Percentiles rank a stretch among this genome's conserved stretches.
phyloP scores from a whole-genome alignment of 2,888 invertebrate species.

The Trimorus sp. region DNA sequence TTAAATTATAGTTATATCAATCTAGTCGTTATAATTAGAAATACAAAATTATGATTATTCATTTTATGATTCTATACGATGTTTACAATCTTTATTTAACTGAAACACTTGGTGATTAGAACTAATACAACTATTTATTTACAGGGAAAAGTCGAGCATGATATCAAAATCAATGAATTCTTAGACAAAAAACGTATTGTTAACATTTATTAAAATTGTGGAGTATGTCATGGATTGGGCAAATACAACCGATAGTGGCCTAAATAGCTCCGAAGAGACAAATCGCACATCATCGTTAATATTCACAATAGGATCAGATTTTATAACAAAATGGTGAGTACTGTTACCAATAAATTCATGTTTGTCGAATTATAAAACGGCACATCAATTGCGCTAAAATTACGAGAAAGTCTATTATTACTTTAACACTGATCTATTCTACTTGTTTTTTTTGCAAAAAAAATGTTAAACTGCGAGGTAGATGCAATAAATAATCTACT shows the following conservation, averaged over 20 bases:
- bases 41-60: too few species aligned
- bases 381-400: too few species aligned
- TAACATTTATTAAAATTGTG: constrained; percentile 40
- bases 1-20: too few species aligned
- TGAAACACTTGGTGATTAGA: not conserved
- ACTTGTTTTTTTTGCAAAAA: not conserved
- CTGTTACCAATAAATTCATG: not conserved
- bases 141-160: constrained; percentile 33
- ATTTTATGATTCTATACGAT: too few species aligned
- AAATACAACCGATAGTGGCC: constrained; percentile 64
- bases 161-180: constrained; percentile 40
- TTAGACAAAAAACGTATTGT: constrained; percentile 30
- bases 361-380: too few species aligned
- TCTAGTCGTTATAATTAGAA: too few species aligned
- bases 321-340: constrained; percentile 64
- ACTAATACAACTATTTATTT: constrained; percentile 20
- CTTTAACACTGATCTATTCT: too few species aligned
- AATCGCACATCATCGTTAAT: constrained; percentile 63
- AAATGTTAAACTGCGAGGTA: constrained; percentile 4
- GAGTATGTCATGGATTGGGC: constrained; percentile 63
- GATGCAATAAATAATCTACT: constrained; percentile 25
- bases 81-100: not conserved
- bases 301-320: constrained; percentile 64
- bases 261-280: constrained; percentile 62
- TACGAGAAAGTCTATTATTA: too few species aligned